phyloP scores from a whole-genome alignment of 2,797 vertebrate genomes.

The Natrix natrix region DNA sequence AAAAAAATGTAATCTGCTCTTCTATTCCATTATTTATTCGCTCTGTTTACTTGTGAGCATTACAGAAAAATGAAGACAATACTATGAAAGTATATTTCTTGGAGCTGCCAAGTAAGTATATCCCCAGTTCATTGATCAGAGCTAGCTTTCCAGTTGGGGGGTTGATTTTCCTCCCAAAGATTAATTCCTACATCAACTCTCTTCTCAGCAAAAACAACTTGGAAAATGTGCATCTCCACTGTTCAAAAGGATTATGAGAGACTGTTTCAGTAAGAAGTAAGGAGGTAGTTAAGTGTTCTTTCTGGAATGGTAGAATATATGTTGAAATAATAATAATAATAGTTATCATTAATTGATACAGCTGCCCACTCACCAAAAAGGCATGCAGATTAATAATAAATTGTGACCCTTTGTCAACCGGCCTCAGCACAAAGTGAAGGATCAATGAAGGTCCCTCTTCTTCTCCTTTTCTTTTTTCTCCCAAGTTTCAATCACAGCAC shows the following conservation, averaged over 20 bases:
- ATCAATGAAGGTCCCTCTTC: not conserved
- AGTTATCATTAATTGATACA: not conserved
- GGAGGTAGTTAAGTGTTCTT: not conserved
- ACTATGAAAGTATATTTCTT: not conserved
- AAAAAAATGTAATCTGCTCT: not conserved
- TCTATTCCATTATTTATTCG: not conserved
- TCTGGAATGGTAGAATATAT: not conserved
- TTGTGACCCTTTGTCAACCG: not conserved
- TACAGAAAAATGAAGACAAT: not conserved
- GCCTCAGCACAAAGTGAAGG: not conserved
- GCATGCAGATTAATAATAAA: not conserved
- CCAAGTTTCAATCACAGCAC: not conserved
- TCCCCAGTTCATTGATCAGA: not conserved
- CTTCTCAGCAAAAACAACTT: not conserved
- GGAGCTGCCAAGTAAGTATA: not conserved
- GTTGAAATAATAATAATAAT: not conserved
- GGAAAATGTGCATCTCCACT: not conserved
- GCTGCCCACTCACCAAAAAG: not conserved
- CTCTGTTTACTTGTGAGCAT: not conserved
- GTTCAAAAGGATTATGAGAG: not conserved
- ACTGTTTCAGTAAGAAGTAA: not conserved
- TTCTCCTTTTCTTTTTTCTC: not conserved
- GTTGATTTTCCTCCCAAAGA: not conserved
- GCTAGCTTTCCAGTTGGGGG: too few species aligned
- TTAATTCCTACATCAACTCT: too few species aligned